Evolutionary conservation across 2,888 invertebrate genomes (phyloP).

Genomic region (Parnassius orleans): DNA sequence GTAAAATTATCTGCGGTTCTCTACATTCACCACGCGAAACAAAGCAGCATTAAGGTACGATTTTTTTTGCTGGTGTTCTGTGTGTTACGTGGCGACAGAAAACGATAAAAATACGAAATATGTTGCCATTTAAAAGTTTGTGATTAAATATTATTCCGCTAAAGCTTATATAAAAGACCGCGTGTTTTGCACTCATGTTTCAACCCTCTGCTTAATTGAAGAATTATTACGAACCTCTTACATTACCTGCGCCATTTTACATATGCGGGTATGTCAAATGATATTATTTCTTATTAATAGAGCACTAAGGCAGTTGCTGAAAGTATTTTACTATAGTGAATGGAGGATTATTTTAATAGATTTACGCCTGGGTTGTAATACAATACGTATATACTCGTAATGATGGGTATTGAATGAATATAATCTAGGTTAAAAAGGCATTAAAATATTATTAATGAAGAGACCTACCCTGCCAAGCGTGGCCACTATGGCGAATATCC

Average conservation of each 20-base stretch:
- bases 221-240: slow-evolving; percentile 61
- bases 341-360: slow-evolving; percentile 4
- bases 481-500: no score
- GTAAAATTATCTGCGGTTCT: no score
- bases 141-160: slow-evolving; percentile 22
- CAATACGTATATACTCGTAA: not conserved
- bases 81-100: no score
- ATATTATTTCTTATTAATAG: slow-evolving; percentile 1
- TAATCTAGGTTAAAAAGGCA: no score
- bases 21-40: no score
- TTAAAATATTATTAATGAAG: no score
- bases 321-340: not conserved
- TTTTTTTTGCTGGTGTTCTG: no score
- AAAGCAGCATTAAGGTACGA: no score
- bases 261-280: not conserved
- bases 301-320: not conserved
- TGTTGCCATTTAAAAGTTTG: no score
- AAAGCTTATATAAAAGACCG: slow-evolving; percentile 27
- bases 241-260: slow-evolving; percentile 37
- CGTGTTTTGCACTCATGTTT: slow-evolving; percentile 34
- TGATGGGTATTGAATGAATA: no score
- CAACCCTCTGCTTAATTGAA: slow-evolving; percentile 57
- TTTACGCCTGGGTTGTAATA: not conserved
- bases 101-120: no score
- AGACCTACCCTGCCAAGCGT: no score